Evolutionary conservation across 2,113 vertebrate genomes (phyloP), one percentile per base, ranked within the genome.

Genomic region (Bos javanicus): DNA sequence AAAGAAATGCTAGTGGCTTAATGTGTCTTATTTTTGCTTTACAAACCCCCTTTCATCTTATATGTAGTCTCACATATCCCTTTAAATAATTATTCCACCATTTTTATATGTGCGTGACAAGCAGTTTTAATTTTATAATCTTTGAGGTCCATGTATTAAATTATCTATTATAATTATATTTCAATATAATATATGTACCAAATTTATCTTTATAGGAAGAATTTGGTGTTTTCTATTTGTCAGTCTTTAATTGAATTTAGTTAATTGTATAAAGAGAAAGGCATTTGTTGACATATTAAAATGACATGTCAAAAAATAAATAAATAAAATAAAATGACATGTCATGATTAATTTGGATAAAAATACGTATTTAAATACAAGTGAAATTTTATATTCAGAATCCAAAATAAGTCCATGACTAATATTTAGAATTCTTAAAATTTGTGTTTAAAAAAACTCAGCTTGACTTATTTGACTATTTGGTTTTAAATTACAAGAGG

Each of bases 381-480:
- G 21, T 94, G 57, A 95, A 59, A 92, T 78, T 94, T 86, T 90
- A 26, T 90, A 76, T 92, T 92, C 28, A 89, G 84, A 92, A 94
- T 86, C 54, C 36, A 82, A 81, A 95, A 43, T 84, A 94, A 28
- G 52, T 71, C 21, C 46, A 43, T 57, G 28, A 39, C 95, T 82
- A 43, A 74, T 92, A 62, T 59, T 80, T 89, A 94, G 52, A 30
- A 85, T 94, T 92, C 56, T 85, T 82, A 19, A 87, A 81, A 81
- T 90, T 71, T 50, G 6, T 94, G 30, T 54, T 89, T 76, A 6
- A 56, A 39, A 39, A n/a, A 52, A 50, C n/a, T 43, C 7, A 96
- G 16, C 25, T 43, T 52, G 17, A 33, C 25, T 91, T 74, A 78
- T 57, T 78, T 91, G 57, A 25, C 52, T 52, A 50, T 60, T 57